Base-by-base conservation (phyloP, 2,113 vertebrate genomes). In the Alethe diademata region DNA sequence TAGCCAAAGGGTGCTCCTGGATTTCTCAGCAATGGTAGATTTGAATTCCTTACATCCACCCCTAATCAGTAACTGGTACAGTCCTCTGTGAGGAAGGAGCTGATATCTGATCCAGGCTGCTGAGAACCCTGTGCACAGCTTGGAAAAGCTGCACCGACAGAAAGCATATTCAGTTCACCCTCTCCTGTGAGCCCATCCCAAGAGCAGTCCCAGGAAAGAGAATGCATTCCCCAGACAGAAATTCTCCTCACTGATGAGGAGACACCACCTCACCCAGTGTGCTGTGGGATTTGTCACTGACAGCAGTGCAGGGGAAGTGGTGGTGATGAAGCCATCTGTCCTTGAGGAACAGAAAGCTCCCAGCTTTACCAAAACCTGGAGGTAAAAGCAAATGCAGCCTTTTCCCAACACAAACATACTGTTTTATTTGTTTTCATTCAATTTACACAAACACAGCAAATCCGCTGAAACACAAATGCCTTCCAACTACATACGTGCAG, bases 311-410 rank as follows among this genome's bases (percentile, higher is more conserved):
- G n/a, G 38, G 24, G 19, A 38, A 81, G 50, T 51, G 50, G 56
- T 54, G 64, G 33, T 6, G 56, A 31, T 47, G 69, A 33, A 92
- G n/a, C 61, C 90, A 71, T 70, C 78, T 93, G 85, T 69, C 66
- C 85, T 22, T 19, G 23, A 69, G 75, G 36, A 90, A 86, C 64
- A 86, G 62, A 85, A 28, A 75, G 36, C 78, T 71, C 48, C n/a
- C 70, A 79, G 71, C 58, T 88, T 88, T 69, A 75, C 70, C 45
- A 60, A 69, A 82, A 65, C 58, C 82, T 69, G 66, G 29, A 78
- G 24, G 25, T 83, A 85, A 48, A 60, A 76, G 19, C 14, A 35
- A 94, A 61, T 4, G 19, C 35, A 70, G 45, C 24, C 3, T 50
- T 75, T 76, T 11, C 43, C 38, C 38, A 78, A n/a, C 24, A 29